phyloP scores from a whole-genome alignment of 1,140 invertebrate genomes.

The Tetramorium parvispinum region DNA sequence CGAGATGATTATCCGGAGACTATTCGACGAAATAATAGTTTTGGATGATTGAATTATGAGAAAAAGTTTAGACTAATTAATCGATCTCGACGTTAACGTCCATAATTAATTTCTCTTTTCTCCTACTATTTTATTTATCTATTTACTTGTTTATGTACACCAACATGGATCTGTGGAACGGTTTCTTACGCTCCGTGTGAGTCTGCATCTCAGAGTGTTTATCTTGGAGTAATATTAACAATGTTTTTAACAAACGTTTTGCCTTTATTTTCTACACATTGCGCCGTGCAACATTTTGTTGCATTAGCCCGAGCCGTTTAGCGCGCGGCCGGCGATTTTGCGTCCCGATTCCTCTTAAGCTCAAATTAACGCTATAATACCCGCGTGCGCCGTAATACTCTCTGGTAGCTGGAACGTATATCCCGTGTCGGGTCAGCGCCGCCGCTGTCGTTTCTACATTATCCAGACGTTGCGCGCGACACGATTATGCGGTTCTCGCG shows the following conservation, averaged over 20 bases:
- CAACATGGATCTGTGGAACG: background rate
- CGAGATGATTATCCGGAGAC: background rate
- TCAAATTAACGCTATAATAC: conserved; percentile 57
- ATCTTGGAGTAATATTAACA: background rate
- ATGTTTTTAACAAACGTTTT: background rate
- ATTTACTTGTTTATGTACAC: background rate
- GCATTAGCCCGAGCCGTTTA: background rate
- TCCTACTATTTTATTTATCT: background rate
- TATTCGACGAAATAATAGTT: background rate
- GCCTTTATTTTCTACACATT: background rate
- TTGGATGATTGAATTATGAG: background rate
- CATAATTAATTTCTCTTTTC: background rate
- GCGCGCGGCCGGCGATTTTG: conserved; percentile 33
- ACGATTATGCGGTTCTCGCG: conserved; percentile 50
- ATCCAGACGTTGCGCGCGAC: conserved; percentile 57
- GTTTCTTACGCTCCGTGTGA: background rate
- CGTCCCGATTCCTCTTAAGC: conserved; percentile 60
- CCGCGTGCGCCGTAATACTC: conserved; percentile 25
- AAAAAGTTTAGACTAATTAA: background rate
- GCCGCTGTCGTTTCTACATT: conserved; percentile 49
- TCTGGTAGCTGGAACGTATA: conserved; percentile 17
- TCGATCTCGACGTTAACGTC: background rate
- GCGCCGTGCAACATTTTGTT: conserved; percentile 10
- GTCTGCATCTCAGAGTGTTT: too few relatives aligned
- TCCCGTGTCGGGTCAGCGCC: conserved; percentile 22